Percentiles rank a stretch among this genome's conserved stretches.
These are phyloP conservation scores for Promerops cafer DNA, from an alignment of 2,113 vertebrate species.

Conservation along the genomic window DNA sequence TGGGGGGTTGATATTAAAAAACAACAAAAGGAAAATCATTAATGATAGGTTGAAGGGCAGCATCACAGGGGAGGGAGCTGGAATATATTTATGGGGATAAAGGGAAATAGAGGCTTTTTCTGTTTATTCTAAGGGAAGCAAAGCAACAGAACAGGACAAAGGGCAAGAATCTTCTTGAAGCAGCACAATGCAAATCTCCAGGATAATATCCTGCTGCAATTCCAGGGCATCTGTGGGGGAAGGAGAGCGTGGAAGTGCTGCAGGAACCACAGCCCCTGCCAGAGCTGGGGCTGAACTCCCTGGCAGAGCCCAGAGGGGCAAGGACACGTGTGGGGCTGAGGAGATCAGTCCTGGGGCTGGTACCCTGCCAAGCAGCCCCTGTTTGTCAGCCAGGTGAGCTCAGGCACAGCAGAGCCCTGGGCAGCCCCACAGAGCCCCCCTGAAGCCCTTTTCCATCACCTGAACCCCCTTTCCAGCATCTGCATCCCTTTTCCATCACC, in stretches of 20 bases:
- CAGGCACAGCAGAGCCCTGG: neutral
- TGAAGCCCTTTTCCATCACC: neutral
- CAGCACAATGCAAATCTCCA: neutral
- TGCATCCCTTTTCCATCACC: accelerated
- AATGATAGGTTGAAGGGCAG: neutral
- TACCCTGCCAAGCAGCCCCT: neutral
- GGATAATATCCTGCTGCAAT: accelerated
- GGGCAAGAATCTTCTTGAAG: neutral
- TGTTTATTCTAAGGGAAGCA: neutral
- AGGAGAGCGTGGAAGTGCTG: accelerated
- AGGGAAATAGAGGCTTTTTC: neutral
- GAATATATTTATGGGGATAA: neutral
- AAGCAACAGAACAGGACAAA: neutral
- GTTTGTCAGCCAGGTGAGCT: neutral
- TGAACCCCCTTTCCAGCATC: accelerated
- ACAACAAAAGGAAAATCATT: neutral
- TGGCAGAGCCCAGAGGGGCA: neutral
- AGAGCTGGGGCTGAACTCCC: neutral
- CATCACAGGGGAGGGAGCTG: neutral
- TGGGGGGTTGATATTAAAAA: neutral
- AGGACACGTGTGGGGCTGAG: neutral
- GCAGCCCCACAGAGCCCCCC: neutral
- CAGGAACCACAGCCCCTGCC: neutral
- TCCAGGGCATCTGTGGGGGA: neutral
- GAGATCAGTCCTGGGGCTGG: neutral